Conservation (phyloP, 1,140 invertebrate genomes). For the Chelonus insularis region DNA sequence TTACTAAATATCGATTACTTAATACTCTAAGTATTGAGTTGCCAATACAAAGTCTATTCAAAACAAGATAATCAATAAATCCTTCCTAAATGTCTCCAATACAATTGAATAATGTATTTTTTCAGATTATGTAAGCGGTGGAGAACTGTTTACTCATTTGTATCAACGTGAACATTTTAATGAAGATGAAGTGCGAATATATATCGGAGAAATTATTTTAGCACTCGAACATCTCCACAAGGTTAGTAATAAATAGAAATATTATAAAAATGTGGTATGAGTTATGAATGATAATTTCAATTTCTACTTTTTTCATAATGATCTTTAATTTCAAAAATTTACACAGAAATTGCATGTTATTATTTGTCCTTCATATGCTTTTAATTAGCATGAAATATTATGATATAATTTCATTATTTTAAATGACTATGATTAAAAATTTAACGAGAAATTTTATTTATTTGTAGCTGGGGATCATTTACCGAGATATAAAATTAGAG, state of each 20-base stretch:
- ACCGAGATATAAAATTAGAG: slow-evolving; percentile 93
- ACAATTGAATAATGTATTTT: slow-evolving; percentile 28
- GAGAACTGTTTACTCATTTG: slow-evolving; percentile 90
- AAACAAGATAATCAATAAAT: background rate
- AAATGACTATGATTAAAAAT: too few species aligned
- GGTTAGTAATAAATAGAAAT: slow-evolving; percentile 54
- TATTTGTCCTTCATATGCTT: too few species aligned
- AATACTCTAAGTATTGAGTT: too few species aligned
- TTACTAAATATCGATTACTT: too few species aligned
- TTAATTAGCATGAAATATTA: too few species aligned
- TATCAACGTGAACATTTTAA: slow-evolving; percentile 86
- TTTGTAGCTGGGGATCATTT: slow-evolving; percentile 88
- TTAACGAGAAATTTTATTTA: slow-evolving; percentile 31
- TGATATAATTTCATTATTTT: too few species aligned
- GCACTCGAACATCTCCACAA: slow-evolving; percentile 90
- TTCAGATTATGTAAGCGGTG: slow-evolving; percentile 91
- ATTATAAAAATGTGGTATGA: background rate
- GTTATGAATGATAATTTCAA: too few species aligned
- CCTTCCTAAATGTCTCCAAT: background rate
- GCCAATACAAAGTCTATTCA: background rate
- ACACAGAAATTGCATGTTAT: too few species aligned
- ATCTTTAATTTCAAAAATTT: too few species aligned
- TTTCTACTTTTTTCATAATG: too few species aligned
- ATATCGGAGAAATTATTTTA: slow-evolving; percentile 89
- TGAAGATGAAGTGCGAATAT: slow-evolving; percentile 82